These are phyloP conservation scores for Dastarcus helophoroides DNA, from an alignment of 2,888 invertebrate genomes.

Conservation along the genomic window DNA sequence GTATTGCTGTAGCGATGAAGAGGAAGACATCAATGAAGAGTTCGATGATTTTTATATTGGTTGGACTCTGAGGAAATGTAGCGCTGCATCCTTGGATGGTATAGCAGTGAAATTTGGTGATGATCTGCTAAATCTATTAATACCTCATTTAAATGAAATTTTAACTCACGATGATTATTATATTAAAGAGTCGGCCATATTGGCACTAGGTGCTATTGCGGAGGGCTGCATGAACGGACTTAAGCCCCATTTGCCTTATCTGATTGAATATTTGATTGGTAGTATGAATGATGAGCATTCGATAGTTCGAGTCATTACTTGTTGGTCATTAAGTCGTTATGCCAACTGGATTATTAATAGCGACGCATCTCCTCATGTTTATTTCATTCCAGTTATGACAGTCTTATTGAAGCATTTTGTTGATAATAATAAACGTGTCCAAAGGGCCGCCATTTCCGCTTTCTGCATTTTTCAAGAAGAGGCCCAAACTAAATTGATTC, in stretches of 20 bases:
- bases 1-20: conserved; percentile 35
- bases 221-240: conserved; percentile 54
- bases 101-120: conserved; percentile 93
- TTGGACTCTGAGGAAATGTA: conserved; percentile 98
- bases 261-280: conserved; percentile 55
- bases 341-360: conserved; percentile 61
- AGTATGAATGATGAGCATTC: conserved; percentile 57
- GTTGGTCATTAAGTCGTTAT: conserved; percentile 67
- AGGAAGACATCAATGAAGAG: conserved; percentile 48
- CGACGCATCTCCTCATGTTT: conserved; percentile 38
- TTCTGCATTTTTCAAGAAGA: conserved; percentile 71
- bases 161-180: conserved; percentile 91
- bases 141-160: conserved; percentile 93
- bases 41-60: conserved; percentile 50
- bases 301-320: conserved; percentile 62
- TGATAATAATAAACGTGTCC: conserved; percentile 64
- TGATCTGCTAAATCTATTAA: conserved; percentile 79
- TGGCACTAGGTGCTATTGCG: conserved; percentile 60
- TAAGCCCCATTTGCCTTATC: conserved; percentile 53
- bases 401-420: conserved; percentile 56
- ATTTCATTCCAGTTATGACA: conserved; percentile 58
- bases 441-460: conserved; percentile 67
- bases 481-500: conserved; percentile 59
- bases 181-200: conserved; percentile 87
- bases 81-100: conserved; percentile 95